Conservation (phyloP, 2,797 vertebrate genomes). For the Pelochelys cantorii region DNA sequence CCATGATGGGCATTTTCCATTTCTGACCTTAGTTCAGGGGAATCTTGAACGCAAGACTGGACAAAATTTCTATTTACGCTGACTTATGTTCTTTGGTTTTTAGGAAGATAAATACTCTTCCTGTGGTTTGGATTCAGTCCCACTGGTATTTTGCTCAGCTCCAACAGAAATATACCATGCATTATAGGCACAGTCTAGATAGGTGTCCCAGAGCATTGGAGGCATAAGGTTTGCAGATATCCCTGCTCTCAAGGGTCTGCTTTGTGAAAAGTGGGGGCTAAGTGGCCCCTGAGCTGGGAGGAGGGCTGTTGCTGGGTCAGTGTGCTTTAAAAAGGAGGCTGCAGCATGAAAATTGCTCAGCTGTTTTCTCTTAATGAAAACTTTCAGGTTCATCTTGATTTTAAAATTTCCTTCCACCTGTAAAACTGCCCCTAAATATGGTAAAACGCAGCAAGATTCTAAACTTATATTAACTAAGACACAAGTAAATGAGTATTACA, state of each 20-base stretch:
- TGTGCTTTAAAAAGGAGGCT: too few species aligned
- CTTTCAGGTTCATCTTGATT: neutral
- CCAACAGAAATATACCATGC: neutral
- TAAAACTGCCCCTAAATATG: fast-evolving
- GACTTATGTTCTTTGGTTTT: neutral
- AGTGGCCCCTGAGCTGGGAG: too few species aligned
- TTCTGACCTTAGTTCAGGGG: neutral
- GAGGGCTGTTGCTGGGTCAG: neutral
- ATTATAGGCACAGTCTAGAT: too few species aligned
- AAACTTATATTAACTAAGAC: fast-evolving
- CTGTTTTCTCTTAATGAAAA: neutral
- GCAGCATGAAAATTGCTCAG: neutral
- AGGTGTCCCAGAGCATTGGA: neutral
- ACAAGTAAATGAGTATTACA: neutral
- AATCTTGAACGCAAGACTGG: neutral
- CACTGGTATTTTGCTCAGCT: neutral
- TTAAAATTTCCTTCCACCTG: neutral
- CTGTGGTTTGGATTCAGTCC: neutral
- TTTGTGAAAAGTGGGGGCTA: neutral
- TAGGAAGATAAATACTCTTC: neutral
- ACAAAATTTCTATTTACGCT: neutral
- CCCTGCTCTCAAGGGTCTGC: neutral
- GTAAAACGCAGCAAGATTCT: neutral
- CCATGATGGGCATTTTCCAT: constrained; percentile 41
- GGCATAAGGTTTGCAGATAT: neutral